Evolutionary conservation across 2,113 vertebrate genomes (phyloP), one percentile per base, ranked within the genome.

Genomic region (Chaetorhynchus papuensis): DNA sequence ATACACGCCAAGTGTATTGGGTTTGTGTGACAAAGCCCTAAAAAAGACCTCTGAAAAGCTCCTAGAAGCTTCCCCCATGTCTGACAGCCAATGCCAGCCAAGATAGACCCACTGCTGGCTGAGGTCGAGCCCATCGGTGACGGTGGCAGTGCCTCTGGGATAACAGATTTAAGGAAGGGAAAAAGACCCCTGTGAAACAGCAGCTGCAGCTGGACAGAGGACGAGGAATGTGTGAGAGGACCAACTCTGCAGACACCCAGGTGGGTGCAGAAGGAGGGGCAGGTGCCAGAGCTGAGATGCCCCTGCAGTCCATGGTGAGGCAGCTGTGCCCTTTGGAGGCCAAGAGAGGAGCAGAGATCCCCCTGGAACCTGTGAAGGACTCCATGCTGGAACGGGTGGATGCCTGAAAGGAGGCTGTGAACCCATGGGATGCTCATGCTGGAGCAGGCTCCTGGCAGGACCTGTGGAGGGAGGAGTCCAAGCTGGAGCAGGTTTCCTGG

Each of bases 71-170:
- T 77, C 20, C 5, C 10, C 21, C 6, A 4, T 15, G 23, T 82
- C 70, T 1, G 0, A 44, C 3, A 53, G 56, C 26, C 54, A 63
- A 7, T 50, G 15, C 49, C 53, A 85, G 49, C 22, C 10, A 30
- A 11, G 75, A 21, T 4, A 4, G 37, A 42, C 6, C 3, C 12
- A 20, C 24, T 1, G 1, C 47, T 41, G 45, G 13, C 24, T 1
- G 5, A 31, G 56, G 39, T 11, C 0, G 2, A 59, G 39, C 44
- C 39, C 35, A 14, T n/a, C 0, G 1, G 23, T 24, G 19, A 5
- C 1, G 0, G 15, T 63, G 39, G 16, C 6, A 6, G 20, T 2
- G 4, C n/a, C 26, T 64, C n/a, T 49, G 56, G 3, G n/a, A 37
- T 26, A 59, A 57, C 7, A 27, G 22, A 22, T 30, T 70, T 21